These are phyloP conservation scores for Apamea crenata DNA, from an alignment of 2,888 invertebrate genomes.

Conservation along the genomic window DNA sequence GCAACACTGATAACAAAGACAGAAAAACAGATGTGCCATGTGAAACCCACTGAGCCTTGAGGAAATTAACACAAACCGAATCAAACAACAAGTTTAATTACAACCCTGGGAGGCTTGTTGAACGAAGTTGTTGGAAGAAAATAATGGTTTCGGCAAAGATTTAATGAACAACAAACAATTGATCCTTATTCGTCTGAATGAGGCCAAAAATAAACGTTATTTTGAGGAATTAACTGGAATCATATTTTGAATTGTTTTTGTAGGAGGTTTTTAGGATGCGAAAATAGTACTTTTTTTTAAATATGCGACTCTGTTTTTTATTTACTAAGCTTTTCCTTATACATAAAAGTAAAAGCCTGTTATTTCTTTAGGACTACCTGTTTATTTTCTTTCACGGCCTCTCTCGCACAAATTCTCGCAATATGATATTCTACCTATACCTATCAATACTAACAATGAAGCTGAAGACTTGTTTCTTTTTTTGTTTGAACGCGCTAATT, in stretches of 20 bases:
- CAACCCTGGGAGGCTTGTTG: not conserved
- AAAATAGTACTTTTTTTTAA: not conserved
- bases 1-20: slow-evolving; percentile 14
- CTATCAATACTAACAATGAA: not conserved
- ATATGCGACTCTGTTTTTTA: not conserved
- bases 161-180: slow-evolving; percentile 29
- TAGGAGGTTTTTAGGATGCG: not conserved
- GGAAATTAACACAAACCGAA: slow-evolving; percentile 20
- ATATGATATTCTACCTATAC: not conserved
- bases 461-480: no score
- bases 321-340: not conserved
- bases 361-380: not conserved
- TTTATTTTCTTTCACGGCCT: not conserved
- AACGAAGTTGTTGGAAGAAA: slow-evolving; percentile 30
- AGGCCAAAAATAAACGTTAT: slow-evolving; percentile 17
- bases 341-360: not conserved
- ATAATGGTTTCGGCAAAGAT: slow-evolving; percentile 35
- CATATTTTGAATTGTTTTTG: not conserved
- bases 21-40: slow-evolving; percentile 5
- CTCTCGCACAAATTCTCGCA: not conserved
- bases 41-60: slow-evolving; percentile 8
- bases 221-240: slow-evolving; percentile 18
- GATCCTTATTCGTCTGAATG: slow-evolving; percentile 25
- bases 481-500: no score
- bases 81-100: slow-evolving; percentile 54